Conservation (phyloP, 2,888 invertebrate genomes). For the Andrena praecox region DNA sequence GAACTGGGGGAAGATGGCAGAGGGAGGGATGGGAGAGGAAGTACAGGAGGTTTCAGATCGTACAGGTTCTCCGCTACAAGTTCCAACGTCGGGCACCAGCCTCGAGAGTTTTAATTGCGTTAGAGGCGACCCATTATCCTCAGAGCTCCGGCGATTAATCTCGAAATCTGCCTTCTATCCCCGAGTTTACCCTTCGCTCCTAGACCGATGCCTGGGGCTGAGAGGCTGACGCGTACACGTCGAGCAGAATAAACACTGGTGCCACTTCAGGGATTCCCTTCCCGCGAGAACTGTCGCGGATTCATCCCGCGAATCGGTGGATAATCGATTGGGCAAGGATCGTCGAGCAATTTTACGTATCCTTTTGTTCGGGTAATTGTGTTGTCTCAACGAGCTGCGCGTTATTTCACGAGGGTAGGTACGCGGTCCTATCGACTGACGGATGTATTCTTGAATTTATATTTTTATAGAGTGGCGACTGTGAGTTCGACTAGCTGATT, state of each 20-base stretch:
- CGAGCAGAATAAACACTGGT: constrained; percentile 23
- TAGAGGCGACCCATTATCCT: constrained; percentile 47
- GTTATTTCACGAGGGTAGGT: background rate
- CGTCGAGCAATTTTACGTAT: background rate
- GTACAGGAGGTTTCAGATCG: constrained; percentile 3
- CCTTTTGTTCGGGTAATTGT: constrained; percentile 1
- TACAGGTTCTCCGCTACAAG: constrained; percentile 29
- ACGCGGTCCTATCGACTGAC: background rate
- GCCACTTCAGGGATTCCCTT: background rate
- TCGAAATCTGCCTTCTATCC: constrained; percentile 37
- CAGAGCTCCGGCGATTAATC: constrained; percentile 46
- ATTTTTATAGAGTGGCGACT: too few relatives aligned
- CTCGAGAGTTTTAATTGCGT: constrained; percentile 56
- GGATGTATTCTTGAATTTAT: background rate
- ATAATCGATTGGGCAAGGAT: background rate
- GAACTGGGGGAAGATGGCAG: background rate
- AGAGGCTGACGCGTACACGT: background rate
- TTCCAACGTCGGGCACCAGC: constrained; percentile 26
- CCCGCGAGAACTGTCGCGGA: background rate
- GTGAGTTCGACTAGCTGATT: too few relatives aligned
- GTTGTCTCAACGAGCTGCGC: background rate
- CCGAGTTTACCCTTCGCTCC: background rate
- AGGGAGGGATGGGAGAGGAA: background rate
- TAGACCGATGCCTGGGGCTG: background rate
- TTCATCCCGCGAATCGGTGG: background rate